Evolutionary conservation across 2,113 vertebrate species (phyloP).

Genomic region (Procapra przewalskii): DNA sequence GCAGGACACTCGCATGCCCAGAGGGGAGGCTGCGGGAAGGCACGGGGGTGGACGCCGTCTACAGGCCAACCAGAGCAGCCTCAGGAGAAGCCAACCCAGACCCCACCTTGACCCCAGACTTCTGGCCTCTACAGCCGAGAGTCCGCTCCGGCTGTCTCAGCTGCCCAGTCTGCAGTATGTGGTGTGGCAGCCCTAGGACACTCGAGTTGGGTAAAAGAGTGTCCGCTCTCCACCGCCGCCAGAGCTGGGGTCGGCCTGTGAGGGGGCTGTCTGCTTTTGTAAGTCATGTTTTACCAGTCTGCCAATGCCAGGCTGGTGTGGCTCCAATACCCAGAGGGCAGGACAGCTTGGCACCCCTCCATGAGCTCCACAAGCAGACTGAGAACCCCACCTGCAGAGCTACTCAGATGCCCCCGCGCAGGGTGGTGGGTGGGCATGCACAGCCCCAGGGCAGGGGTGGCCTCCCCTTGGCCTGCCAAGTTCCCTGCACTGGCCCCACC

Average conservation of each 20-base stretch:
- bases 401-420: rapidly evolving
- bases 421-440: neutral
- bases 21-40: too few relatives aligned
- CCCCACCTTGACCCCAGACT: neutral
- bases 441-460: neutral
- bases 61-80: neutral
- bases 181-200: neutral
- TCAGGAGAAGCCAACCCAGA: too few relatives aligned
- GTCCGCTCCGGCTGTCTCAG: rapidly evolving
- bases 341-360: neutral
- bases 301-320: neutral
- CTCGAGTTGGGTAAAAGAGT: rapidly evolving
- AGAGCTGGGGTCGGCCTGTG: neutral
- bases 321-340: neutral
- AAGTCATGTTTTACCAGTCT: neutral
- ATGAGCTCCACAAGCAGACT: neutral
- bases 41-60: neutral
- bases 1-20: neutral
- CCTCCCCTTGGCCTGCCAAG: neutral
- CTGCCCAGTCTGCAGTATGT: neutral
- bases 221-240: rapidly evolving
- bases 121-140: neutral
- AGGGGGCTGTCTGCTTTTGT: neutral
- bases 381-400: neutral
- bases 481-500: neutral